phyloP scores from a whole-genome alignment of 2,888 invertebrate species.

The Gymnocheta viridis region DNA sequence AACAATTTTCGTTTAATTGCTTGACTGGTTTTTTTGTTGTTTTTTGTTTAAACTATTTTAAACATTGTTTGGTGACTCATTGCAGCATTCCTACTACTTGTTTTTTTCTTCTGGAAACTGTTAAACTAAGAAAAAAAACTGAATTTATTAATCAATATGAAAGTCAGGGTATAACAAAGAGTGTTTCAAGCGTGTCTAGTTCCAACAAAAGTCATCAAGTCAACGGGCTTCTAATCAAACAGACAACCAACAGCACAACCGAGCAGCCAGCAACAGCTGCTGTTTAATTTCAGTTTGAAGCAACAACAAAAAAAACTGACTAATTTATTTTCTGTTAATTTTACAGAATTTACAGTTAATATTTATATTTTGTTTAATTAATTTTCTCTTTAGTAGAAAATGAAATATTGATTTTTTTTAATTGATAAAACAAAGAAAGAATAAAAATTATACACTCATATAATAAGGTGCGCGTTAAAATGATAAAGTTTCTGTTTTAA shows the following conservation, averaged over 20 bases:
- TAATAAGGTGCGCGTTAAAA: too few species aligned
- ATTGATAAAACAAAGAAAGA: too few species aligned
- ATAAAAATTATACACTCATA: too few species aligned
- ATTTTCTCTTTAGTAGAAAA: neutral
- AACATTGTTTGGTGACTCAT: constrained; percentile 33
- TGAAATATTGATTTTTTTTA: constrained; percentile 12
- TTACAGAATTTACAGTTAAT: neutral
- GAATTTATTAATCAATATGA: constrained; percentile 25
- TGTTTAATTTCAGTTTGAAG: neutral
- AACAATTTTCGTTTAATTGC: constrained; percentile 20
- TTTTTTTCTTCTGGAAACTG: constrained; percentile 14
- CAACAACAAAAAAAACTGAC: neutral
- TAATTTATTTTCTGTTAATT: constrained; percentile 10
- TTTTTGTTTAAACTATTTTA: constrained; percentile 21
- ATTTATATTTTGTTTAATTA: neutral
- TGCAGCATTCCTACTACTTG: constrained; percentile 28
- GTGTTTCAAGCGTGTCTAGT: constrained; percentile 34
- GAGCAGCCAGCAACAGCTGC: constrained; percentile 17
- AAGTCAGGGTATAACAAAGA: neutral
- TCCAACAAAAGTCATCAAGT: constrained; percentile 29
- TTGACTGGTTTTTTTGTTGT: constrained; percentile 18
- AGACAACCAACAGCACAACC: constrained; percentile 2
- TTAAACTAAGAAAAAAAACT: constrained; percentile 12
- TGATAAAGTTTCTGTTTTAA: too few species aligned
- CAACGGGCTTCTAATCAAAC: constrained; percentile 13